phyloP scores from a whole-genome alignment of 1,140 invertebrate genomes.

The Diorhabda carinulata region DNA sequence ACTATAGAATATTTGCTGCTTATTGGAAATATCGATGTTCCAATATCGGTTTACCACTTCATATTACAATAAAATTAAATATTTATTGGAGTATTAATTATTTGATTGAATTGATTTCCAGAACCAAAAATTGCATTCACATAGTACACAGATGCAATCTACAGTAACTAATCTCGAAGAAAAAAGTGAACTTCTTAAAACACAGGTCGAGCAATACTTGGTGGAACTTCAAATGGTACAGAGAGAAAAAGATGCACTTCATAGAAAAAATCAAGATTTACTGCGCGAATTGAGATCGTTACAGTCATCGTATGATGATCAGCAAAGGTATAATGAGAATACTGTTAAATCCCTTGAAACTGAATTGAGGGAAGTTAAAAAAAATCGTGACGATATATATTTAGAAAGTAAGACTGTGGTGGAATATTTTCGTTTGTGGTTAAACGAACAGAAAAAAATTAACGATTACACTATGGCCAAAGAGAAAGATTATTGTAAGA shows the following conservation, averaged over 20 bases:
- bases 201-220: slow-evolving; percentile 34
- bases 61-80: too few relatives aligned
- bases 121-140: slow-evolving; percentile 32
- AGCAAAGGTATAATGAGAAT: slow-evolving; percentile 29
- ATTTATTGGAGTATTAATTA: too few relatives aligned
- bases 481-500: slow-evolving; percentile 29
- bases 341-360: slow-evolving; percentile 31
- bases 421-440: slow-evolving; percentile 36
- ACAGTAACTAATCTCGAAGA: slow-evolving; percentile 27
- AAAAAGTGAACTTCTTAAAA: slow-evolving; percentile 28
- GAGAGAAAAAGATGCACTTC: slow-evolving; percentile 32
- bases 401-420: slow-evolving; percentile 38
- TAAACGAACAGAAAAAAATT: slow-evolving; percentile 39
- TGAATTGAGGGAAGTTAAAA: slow-evolving; percentile 34
- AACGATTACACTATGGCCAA: slow-evolving; percentile 33
- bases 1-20: too few relatives aligned
- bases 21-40: too few relatives aligned
- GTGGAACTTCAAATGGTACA: slow-evolving; percentile 31
- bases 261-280: slow-evolving; percentile 34
- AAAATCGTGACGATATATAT: slow-evolving; percentile 33
- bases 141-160: slow-evolving; percentile 26
- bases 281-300: slow-evolving; percentile 28
- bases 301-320: slow-evolving; percentile 26
- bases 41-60: too few relatives aligned
- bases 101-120: slow-evolving; percentile 17